A percentile compares a stretch with the other conserved stretches of the same genome.
phyloP scores from a whole-genome alignment of 2,797 vertebrate genomes.

The Melanogrammus aeglefinus region DNA sequence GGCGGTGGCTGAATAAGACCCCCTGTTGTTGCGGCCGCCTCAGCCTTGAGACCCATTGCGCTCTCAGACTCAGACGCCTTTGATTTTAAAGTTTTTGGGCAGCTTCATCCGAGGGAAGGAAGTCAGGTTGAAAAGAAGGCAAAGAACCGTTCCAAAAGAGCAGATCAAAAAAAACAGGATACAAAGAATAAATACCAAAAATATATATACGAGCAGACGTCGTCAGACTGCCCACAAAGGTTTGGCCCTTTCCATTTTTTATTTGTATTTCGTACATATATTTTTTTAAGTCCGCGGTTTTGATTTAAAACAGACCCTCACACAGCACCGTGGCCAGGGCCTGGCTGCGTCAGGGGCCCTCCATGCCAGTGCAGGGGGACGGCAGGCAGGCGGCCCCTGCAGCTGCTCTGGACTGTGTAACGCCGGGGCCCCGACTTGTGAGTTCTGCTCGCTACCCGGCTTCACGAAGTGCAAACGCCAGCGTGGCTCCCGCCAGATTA shows the following conservation, averaged over 20 bases:
- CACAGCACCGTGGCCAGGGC: constrained; percentile 51
- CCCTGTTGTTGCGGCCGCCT: constrained; percentile 69
- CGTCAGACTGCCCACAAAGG: constrained; percentile 49
- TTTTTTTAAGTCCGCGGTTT: constrained; percentile 50
- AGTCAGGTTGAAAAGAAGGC: constrained; percentile 66
- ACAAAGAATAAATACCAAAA: constrained; percentile 37
- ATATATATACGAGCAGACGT: constrained; percentile 4
- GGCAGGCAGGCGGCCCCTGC: constrained; percentile 32
- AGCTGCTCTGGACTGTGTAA: constrained; percentile 72
- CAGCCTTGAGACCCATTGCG: constrained; percentile 46
- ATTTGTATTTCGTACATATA: too few species aligned
- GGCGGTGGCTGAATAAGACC: constrained; percentile 55
- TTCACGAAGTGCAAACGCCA: constrained; percentile 50
- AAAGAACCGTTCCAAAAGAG: constrained; percentile 58
- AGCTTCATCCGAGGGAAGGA: constrained; percentile 78
- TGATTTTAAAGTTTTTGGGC: constrained; percentile 60
- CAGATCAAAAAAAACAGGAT: constrained; percentile 52
- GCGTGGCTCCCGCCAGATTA: constrained; percentile 68
- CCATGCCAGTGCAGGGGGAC: constrained; percentile 51
- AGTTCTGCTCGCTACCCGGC: constrained; percentile 59
- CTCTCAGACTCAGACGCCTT: constrained; percentile 59
- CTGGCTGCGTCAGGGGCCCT: constrained; percentile 49
- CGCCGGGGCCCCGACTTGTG: constrained; percentile 60
- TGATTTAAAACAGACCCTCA: constrained; percentile 72
- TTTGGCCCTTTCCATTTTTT: constrained; percentile 11